Evolutionary conservation across 2,888 invertebrate species (phyloP), one percentile per base, ranked within the genome.

Genomic region (Mesochorus sp.): DNA sequence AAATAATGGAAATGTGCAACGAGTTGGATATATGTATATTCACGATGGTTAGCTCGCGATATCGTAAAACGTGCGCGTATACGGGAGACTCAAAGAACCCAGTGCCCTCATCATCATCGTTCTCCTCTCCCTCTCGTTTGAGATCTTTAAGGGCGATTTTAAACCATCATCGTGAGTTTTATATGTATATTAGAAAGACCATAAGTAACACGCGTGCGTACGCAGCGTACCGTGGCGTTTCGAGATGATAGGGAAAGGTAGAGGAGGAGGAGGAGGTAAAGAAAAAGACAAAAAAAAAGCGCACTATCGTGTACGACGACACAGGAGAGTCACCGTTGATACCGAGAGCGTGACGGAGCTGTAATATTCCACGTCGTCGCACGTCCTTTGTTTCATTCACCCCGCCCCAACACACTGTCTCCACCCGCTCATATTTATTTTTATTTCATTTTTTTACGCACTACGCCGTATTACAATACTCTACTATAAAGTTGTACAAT

Each of bases 161-260:
- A 79, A 64, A 42, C 37, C 19, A 78, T 81, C 62, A 26, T 37
- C 55, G 53, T 67, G 47, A 57, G 76, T 70, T 37, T 42, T 19
- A 3, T 24, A 26, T 17, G 21, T 14, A 39, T 51, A 14, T 21
- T 17, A 39, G 12, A 6, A 51, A 31, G 31, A n/a, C n/a, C n/a
- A n/a, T n/a, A n/a, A n/a, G n/a, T 21, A 62, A 62, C 66, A 77
- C 80, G 76, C 79, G 74, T 74, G 80, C 85, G 83, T 84, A 84
- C 84, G 83, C 79, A 83, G 77, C 82, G 85, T 86, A 86, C 85
- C 86, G 85, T 86, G 85, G 66, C 47, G 62, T 75, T 26, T 14
- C 21, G 6, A 21, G 39, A 37, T 21, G 61, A 78, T 73, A 81
- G 73, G 61, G 64, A 47, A 17, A 57, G 34, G 71, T 37, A 61